Base-by-base conservation (phyloP, 2,113 vertebrate genomes). In the Chloroceryle aenea region DNA sequence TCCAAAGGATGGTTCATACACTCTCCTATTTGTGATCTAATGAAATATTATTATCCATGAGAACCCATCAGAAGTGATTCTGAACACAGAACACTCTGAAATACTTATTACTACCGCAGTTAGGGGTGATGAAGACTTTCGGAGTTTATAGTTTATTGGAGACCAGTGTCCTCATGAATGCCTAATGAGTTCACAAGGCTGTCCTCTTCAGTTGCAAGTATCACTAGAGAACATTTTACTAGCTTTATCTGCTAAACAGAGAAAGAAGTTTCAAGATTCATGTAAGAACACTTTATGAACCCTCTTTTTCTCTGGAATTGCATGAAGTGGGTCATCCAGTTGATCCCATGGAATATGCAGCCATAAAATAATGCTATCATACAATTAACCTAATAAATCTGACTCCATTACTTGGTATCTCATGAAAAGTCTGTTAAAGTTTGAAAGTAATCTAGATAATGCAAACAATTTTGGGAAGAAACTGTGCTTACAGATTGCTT, bases 381-480 rank as follows among this genome's bases (percentile, higher is more conserved):
- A 29, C 63, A 48, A 83, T 42, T 80, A 76, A 76, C 50, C 36
- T 75, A 89, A 89, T 79, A 92, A 81, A 87, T 27, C 76, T 84
- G 73, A 87, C 47, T 75, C 16, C 7, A 47, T 71, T 67, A 93
- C 52, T 84, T 67, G 20, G 12, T 74, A 55, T 71, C 61, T 84
- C 85, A 66, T 1, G 2, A 89, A 90, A 84, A 30, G 3, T 5
- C 29, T 74, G 8, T 47, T 93, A 52, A 77, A 78, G 42, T 84
- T 78, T 43, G 38, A 83, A 56, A 26, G n/a, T 61, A 84, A 87
- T 63, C 4, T 38, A 59, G 15, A 30, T 38, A 93, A 84, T 59
- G 73, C 32, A 92, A 95, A 75, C 56, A 68, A 61, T 89, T 81
- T 90, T 63, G 73, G 23, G 84, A 90, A 92, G 81, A 84, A 79